These are phyloP conservation scores for Diorhabda elongata DNA, from an alignment of 1,140 invertebrate genomes.

Conservation along the genomic window DNA sequence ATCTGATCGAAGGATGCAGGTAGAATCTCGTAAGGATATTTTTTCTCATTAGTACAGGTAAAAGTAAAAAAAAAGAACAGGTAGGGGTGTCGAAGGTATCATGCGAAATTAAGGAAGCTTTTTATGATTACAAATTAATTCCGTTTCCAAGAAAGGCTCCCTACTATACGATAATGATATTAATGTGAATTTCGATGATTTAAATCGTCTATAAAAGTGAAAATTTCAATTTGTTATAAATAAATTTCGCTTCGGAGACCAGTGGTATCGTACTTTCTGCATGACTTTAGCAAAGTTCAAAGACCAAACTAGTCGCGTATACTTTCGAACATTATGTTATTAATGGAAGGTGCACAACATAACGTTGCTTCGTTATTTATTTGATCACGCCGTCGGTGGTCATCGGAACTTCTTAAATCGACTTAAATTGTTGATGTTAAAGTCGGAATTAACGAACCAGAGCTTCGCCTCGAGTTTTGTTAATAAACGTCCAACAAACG, in stretches of 20 bases:
- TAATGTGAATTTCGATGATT: too few relatives aligned
- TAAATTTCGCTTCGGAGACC: too few relatives aligned
- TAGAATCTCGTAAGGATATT: background rate
- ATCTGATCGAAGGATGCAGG: background rate
- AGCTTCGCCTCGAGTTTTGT: background rate
- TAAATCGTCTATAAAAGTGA: too few relatives aligned
- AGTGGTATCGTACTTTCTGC: too few relatives aligned
- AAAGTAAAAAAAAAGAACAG: background rate
- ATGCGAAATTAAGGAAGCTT: background rate
- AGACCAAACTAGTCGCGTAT: background rate
- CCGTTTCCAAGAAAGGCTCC: too few relatives aligned
- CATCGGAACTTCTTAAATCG: background rate
- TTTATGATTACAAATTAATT: too few relatives aligned
- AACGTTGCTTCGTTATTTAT: background rate
- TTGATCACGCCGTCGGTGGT: background rate
- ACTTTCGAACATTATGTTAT: background rate
- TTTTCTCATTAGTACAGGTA: conserved; percentile 2
- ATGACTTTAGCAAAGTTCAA: background rate
- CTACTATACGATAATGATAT: too few relatives aligned
- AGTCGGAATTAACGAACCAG: background rate
- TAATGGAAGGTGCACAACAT: background rate
- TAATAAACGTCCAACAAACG: background rate
- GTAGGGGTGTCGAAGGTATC: background rate
- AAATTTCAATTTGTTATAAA: too few relatives aligned
- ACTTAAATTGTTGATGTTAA: conserved; percentile 1